These are phyloP conservation scores for Channa maculata DNA, from an alignment of 2,113 vertebrate species.

Conservation along the genomic window DNA sequence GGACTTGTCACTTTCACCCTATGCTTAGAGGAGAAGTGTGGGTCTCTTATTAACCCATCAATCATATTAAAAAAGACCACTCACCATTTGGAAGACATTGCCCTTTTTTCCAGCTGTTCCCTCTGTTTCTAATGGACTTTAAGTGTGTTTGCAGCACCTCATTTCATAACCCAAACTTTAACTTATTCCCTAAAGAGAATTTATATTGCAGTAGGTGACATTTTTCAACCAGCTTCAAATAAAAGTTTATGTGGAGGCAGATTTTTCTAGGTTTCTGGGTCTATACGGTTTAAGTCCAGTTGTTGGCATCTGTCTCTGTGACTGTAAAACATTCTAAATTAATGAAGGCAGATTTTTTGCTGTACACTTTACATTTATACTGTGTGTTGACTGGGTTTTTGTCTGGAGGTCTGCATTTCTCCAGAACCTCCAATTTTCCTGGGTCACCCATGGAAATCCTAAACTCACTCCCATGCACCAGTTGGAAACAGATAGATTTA, in stretches of 20 bases:
- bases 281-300: too few species aligned
- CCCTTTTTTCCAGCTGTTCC: too few species aligned
- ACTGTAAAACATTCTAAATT: neutral
- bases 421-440: conserved; percentile 38
- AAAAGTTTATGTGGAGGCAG: too few species aligned
- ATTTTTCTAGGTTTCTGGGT: too few species aligned
- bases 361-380: neutral
- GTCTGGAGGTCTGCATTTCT: conserved; percentile 9
- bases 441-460: conserved; percentile 41
- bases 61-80: conserved; percentile 43
- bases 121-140: too few species aligned
- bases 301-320: too few species aligned
- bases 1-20: conserved; percentile 18
- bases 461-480: conserved; percentile 30
- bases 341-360: neutral
- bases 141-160: too few species aligned
- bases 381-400: conserved; percentile 16
- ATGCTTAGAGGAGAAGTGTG: conserved; percentile 24
- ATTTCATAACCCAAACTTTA: too few species aligned
- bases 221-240: too few species aligned
- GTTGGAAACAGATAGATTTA: conserved; percentile 45
- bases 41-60: conserved; percentile 62
- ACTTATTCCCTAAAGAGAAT: too few species aligned
- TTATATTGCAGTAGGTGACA: too few species aligned
- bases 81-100: conserved; percentile 4